A percentile compares a stretch with the other conserved stretches of the same genome.
Evolutionary conservation across 2,113 vertebrate species (phyloP).

Genomic region (Brachyhypopomus gauderio): DNA sequence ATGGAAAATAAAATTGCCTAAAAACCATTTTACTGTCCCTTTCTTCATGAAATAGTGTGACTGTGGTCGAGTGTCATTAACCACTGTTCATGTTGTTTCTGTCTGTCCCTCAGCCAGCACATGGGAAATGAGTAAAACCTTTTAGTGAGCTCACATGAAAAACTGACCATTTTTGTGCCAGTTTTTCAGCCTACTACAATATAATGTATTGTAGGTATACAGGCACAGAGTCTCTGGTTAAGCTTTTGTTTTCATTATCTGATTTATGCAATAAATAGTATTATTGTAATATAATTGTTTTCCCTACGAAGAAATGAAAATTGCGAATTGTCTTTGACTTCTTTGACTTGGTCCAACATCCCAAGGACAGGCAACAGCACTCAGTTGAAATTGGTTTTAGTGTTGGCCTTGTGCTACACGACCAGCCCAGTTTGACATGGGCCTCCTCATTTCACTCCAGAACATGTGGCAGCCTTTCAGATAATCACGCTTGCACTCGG

Average conservation of each 20-base stretch:
- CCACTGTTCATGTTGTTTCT: constrained; percentile 54
- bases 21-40: constrained; percentile 52
- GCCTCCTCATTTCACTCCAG: not conserved
- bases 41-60: constrained; percentile 60
- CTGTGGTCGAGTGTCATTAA: constrained; percentile 61
- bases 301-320: constrained; percentile 56
- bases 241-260: constrained; percentile 71
- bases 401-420: constrained; percentile 57
- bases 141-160: constrained; percentile 54
- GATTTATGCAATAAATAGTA: constrained; percentile 68
- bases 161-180: constrained; percentile 52
- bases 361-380: constrained; percentile 50
- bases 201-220: constrained; percentile 59
- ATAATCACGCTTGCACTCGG: not conserved
- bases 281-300: constrained; percentile 58
- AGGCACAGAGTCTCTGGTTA: constrained; percentile 61
- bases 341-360: constrained; percentile 59
- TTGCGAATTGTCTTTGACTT: constrained; percentile 69
- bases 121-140: constrained; percentile 61
- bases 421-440: not conserved
- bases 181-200: constrained; percentile 59
- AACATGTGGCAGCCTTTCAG: constrained; percentile 16
- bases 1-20: constrained; percentile 51
- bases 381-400: constrained; percentile 31
- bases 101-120: constrained; percentile 57